Evolutionary conservation across 2,797 vertebrate species (phyloP).

Genomic region (Sciaenops ocellatus): DNA sequence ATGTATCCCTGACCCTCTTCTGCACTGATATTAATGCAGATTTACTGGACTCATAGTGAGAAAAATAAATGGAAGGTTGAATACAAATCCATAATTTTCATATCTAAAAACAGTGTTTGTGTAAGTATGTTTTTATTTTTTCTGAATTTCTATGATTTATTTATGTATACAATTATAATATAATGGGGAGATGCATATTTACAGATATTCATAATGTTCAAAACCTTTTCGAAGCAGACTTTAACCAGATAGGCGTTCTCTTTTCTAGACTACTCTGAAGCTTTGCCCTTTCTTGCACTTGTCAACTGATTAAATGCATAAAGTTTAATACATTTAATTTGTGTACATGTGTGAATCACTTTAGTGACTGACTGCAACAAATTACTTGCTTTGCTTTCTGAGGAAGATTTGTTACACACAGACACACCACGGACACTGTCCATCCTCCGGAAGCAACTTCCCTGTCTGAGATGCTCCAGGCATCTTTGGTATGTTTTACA

Average conservation of each 20-base stretch:
- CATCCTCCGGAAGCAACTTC: constrained; percentile 10
- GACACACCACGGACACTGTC: not conserved
- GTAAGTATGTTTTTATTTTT: not conserved
- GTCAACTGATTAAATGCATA: not conserved
- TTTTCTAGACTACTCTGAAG: not conserved
- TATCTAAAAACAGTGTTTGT: not conserved
- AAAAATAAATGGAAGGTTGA: not conserved
- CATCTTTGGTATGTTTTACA: constrained; percentile 42
- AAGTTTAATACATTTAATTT: not conserved
- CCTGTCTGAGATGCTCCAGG: constrained; percentile 23
- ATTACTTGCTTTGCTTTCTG: not conserved
- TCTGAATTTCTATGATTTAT: not conserved
- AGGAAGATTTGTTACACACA: constrained; percentile 7
- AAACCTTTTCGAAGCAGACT: not conserved
- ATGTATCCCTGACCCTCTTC: not conserved
- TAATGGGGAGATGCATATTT: not conserved
- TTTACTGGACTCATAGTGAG: not conserved
- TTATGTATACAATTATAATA: not conserved
- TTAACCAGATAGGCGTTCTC: not conserved
- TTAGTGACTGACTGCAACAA: not conserved
- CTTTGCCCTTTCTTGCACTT: not conserved
- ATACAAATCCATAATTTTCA: not conserved
- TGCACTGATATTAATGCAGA: not conserved
- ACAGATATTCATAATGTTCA: not conserved
- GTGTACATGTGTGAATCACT: not conserved